Evolutionary conservation across 2,888 invertebrate genomes (phyloP).

Genomic region (Ormyrus labotus): DNA sequence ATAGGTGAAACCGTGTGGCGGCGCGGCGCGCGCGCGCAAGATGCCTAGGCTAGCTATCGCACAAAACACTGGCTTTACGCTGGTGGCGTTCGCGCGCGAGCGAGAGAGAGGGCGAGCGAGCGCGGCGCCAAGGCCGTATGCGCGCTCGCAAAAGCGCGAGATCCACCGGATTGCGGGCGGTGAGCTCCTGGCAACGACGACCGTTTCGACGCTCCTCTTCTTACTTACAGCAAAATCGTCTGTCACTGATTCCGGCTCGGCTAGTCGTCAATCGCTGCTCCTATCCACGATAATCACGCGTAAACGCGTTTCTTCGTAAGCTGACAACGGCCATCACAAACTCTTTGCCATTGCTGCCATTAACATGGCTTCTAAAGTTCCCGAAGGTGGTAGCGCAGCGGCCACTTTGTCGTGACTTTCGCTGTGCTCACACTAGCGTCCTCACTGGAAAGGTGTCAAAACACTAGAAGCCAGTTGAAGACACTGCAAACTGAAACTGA

Average conservation of each 20-base stretch:
- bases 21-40: conserved; percentile 35
- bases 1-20: conserved; percentile 3
- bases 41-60: conserved; percentile 9
- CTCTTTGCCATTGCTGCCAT: conserved; percentile 70
- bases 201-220: no score
- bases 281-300: conserved; percentile 72
- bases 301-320: conserved; percentile 60
- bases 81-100: neutral
- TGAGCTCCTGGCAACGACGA: no score
- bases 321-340: conserved; percentile 56
- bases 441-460: no score
- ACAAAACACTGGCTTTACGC: conserved; percentile 19
- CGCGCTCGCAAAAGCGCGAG: conserved; percentile 14
- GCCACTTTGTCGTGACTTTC: neutral
- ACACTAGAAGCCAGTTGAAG: no score
- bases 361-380: conserved; percentile 61
- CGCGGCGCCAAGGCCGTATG: conserved; percentile 40
- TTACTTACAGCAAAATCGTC: no score
- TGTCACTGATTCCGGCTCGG: no score
- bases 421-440: no score
- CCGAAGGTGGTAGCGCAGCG: conserved; percentile 36
- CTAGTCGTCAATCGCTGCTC: neutral
- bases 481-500: no score
- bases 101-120: conserved; percentile 14
- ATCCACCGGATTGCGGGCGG: conserved; percentile 12